Evolutionary conservation across 2,113 vertebrate genomes (phyloP).

Genomic region (Amia ocellicauda): DNA sequence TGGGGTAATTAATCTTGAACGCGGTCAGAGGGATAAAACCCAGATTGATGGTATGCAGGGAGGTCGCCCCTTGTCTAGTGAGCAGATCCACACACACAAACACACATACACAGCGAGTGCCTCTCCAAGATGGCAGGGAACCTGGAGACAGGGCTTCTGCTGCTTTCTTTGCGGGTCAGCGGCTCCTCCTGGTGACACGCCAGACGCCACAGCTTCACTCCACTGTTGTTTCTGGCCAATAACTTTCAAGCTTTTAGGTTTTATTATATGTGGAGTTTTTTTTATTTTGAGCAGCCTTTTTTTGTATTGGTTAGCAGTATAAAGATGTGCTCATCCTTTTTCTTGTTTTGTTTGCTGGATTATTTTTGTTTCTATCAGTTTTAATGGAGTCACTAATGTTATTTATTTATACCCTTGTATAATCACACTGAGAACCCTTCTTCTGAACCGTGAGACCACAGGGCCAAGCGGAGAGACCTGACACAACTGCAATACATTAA

Average conservation of each 20-base stretch:
- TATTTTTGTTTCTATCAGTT: no score
- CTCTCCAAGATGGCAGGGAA: slow-evolving; percentile 12
- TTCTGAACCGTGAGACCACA: no score
- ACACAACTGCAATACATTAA: no score
- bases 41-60: slow-evolving; percentile 44
- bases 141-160: slow-evolving; percentile 39
- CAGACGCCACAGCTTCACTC: slow-evolving; percentile 51
- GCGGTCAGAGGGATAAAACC: slow-evolving; percentile 44
- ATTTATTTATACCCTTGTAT: no score
- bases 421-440: no score
- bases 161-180: slow-evolving; percentile 62
- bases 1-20: slow-evolving; percentile 63
- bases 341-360: no score
- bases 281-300: no score
- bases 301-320: no score
- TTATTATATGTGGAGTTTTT: no score
- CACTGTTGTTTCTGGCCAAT: slow-evolving; percentile 61
- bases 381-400: no score
- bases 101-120: neutral
- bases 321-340: no score
- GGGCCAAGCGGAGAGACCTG: no score
- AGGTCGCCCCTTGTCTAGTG: slow-evolving; percentile 3
- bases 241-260: slow-evolving; percentile 51
- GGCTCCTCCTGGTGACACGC: slow-evolving; percentile 52
- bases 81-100: neutral